phyloP scores from a whole-genome alignment of 2,113 vertebrate species.

The Glareola pratincola region DNA sequence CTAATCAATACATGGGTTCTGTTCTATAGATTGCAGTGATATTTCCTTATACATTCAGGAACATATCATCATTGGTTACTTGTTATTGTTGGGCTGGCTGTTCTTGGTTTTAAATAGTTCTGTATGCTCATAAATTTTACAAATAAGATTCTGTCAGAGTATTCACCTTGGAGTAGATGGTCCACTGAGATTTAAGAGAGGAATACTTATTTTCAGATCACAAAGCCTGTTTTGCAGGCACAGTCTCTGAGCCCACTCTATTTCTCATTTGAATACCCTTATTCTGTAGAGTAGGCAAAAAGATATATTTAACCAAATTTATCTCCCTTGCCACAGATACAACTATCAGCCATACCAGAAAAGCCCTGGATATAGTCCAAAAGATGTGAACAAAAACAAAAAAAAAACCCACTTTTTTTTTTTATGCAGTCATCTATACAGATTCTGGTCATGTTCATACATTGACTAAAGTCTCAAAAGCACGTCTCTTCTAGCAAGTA shows the following conservation, averaged over 20 bases:
- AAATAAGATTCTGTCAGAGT: neutral
- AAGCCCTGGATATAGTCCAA: neutral
- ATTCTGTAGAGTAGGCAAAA: neutral
- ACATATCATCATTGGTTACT: neutral
- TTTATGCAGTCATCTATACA: neutral
- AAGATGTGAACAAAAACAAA: too few species aligned
- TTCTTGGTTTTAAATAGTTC: neutral
- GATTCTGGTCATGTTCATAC: neutral
- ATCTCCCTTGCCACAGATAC: neutral
- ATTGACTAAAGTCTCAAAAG: neutral
- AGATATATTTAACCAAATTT: neutral
- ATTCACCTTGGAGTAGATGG: neutral
- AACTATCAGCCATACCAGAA: neutral
- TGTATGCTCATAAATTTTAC: neutral
- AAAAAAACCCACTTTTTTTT: too few species aligned
- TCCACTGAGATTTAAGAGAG: neutral
- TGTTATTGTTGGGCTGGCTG: neutral
- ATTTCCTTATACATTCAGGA: neutral
- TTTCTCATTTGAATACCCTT: neutral
- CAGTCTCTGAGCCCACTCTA: neutral
- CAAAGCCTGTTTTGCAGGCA: neutral
- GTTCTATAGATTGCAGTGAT: neutral
- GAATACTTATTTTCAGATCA: neutral
- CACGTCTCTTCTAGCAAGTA: neutral
- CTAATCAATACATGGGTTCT: neutral